Base-by-base conservation (phyloP, 2,113 vertebrate species). In the Xiphophorus couchianus region DNA sequence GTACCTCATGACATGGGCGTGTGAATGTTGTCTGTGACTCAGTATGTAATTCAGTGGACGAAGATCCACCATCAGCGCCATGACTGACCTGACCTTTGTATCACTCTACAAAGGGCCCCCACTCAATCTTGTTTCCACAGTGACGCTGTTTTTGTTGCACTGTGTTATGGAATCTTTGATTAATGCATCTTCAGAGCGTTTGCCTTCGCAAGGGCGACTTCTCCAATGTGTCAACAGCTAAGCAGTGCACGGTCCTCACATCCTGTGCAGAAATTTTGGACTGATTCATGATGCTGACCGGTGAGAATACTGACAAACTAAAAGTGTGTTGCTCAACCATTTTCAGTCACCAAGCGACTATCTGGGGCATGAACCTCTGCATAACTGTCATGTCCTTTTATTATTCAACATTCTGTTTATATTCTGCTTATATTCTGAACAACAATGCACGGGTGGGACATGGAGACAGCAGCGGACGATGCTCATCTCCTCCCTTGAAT, bases 141-240 rank as follows among this genome's bases (percentile, higher is more conserved):
- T 10, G 82, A 87, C 85, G 1, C 29, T 75, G 48, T 71, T 68
- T 37, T 85, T 85, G 84, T 90, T 69, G 73, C 89, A 78, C 76
- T 19, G 58, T 91, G 90, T 92, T 91, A 86, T 91, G 91, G 87
- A 90, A 89, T 90, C 72, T 92, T 68, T 51, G 71, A 71, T 76
- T 80, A 87, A 67, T 76, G 74, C 82, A 71, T 74, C 0, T 62
- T 86, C 86, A 80, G 65, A 71, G 78, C 11, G 75, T 68, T 64
- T 13, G 25, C 79, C 75, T 77, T 58, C 8, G 7, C 37, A 48
- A 35, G 39, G 6, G 70, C 2, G 30, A 81, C 80, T 78, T 90
- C 70, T 48, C 51, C 51, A n/a, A 61, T 68, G 74, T 69, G 71
- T 86, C 67, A 22, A 72, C 81, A 75, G 84, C 74, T 48, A 66